Base-by-base conservation (phyloP, 2,888 invertebrate genomes). In the Drepana falcataria region DNA sequence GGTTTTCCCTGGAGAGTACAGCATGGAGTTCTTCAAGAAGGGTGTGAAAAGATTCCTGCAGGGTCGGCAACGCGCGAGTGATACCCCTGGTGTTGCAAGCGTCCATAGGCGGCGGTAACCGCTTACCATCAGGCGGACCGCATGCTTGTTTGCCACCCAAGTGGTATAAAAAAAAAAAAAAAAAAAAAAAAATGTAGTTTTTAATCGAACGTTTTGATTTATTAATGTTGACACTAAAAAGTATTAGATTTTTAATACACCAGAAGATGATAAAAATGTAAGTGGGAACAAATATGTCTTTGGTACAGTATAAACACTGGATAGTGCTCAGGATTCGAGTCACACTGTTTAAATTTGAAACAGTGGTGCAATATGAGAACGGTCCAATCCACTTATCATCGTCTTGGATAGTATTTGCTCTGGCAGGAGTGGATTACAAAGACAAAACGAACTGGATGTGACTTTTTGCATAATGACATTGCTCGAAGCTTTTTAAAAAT, bases 321-420 rank as follows among this genome's bases (percentile, higher is more conserved):
- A 44, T 9, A 51, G 51, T 41, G 40, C 40, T 51, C 40, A 48
- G 34, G 54, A 55, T 54, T 56, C 51, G 33, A 73, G 74, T 69
- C 71, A 71, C 75, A 51, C 64, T 76, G 79, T 80, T 83, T 81
- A 79, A 83, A 80, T 78, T 84, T 77, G 81, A 80, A 81, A 77
- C 80, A 75, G 64, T 64, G 61, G 60, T 64, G 72, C 75, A 72
- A 75, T 81, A 79, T 73, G 75, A 74, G 68, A 64, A 64, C 60
- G 3, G 51, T 51, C 71, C 82, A 80, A 81, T 83, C 73, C 82
- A 82, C 80, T 83, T 83, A 82, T 83, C 81, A 79, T 75, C 69
- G 66, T 67, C 68, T 62, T 59, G 57, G 65, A 71, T 69, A 66
- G 67, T 73, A 65, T 79, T 79, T 78, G 75, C 51, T 51, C 40